These are phyloP conservation scores for Gymnarchus niloticus DNA, from an alignment of 2,113 vertebrate genomes.

Conservation along the genomic window DNA sequence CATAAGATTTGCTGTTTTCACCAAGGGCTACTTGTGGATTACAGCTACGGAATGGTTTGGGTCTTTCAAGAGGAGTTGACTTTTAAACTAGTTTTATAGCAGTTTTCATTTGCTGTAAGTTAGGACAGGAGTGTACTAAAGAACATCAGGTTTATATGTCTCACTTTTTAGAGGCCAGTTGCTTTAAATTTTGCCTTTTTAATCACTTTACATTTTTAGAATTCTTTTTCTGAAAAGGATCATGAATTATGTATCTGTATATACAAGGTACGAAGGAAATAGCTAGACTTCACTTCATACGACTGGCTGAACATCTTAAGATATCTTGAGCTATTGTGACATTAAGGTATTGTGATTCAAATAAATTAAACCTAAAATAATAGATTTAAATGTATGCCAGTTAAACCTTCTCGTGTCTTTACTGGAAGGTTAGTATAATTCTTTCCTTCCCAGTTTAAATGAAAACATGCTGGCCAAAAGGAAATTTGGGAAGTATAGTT, in stretches of 20 bases:
- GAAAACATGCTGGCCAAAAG: not conserved
- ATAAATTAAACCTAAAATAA: not conserved
- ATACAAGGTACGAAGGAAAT: not conserved
- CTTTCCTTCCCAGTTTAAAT: not conserved
- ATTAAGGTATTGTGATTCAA: not conserved
- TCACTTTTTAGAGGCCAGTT: not conserved
- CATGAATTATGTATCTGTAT: not conserved
- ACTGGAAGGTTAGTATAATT: not conserved
- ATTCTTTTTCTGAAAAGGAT: not conserved
- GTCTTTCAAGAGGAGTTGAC: not conserved
- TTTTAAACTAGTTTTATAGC: not conserved
- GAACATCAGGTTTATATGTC: not conserved
- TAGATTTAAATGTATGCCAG: not conserved
- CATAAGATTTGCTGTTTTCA: not conserved
- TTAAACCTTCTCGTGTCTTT: not conserved
- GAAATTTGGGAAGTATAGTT: not conserved
- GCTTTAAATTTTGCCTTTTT: not conserved
- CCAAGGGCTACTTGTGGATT: conserved; percentile 15
- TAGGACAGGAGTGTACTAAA: not conserved
- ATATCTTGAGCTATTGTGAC: not conserved
- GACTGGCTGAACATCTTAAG: not conserved
- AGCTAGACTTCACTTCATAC: not conserved
- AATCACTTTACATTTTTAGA: not conserved
- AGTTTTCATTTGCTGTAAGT: not conserved
- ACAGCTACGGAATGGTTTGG: not conserved